These are phyloP conservation scores for Ectropis crepuscularia DNA, from an alignment of 2,888 invertebrate species.

Conservation along the genomic window DNA sequence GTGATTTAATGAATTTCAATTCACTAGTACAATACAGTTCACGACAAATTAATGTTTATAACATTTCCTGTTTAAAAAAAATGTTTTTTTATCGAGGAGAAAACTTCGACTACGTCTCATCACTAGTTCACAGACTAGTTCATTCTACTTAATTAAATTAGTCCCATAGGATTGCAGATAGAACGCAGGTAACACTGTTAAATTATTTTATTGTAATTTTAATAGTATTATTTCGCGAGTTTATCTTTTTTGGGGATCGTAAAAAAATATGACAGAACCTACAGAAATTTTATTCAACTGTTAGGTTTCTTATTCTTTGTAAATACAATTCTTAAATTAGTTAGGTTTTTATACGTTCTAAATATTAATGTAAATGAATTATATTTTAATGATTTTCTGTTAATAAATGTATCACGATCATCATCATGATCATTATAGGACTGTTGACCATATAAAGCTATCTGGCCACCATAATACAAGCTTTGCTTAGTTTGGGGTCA, in stretches of 20 bases:
- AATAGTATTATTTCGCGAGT: slow-evolving; percentile 13
- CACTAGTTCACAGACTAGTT: slow-evolving; percentile 48
- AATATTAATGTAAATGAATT: too few relatives aligned
- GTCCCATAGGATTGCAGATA: slow-evolving; percentile 51
- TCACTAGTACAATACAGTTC: neutral
- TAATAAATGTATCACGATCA: too few relatives aligned
- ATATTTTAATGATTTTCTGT: too few relatives aligned
- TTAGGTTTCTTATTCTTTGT: too few relatives aligned
- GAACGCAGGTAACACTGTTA: slow-evolving; percentile 53
- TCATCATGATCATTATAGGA: too few relatives aligned
- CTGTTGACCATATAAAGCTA: too few relatives aligned
- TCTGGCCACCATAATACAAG: too few relatives aligned
- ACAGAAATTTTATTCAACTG: too few relatives aligned
- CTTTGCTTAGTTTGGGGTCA: too few relatives aligned
- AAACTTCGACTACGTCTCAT: slow-evolving; percentile 4
- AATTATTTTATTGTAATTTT: slow-evolving; percentile 43
- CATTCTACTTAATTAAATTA: slow-evolving; percentile 70
- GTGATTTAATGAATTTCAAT: neutral
- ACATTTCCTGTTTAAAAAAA: neutral
- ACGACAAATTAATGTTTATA: neutral
- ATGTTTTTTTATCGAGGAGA: slow-evolving; percentile 32
- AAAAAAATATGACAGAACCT: neutral
- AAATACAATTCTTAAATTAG: too few relatives aligned
- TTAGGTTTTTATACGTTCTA: too few relatives aligned
- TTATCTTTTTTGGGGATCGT: slow-evolving; percentile 12